A percentile compares a stretch with the other conserved stretches of the same genome.
These are phyloP conservation scores for Tympanoctomys barrerae DNA, from an alignment of 2,797 vertebrate genomes.

Conservation along the genomic window DNA sequence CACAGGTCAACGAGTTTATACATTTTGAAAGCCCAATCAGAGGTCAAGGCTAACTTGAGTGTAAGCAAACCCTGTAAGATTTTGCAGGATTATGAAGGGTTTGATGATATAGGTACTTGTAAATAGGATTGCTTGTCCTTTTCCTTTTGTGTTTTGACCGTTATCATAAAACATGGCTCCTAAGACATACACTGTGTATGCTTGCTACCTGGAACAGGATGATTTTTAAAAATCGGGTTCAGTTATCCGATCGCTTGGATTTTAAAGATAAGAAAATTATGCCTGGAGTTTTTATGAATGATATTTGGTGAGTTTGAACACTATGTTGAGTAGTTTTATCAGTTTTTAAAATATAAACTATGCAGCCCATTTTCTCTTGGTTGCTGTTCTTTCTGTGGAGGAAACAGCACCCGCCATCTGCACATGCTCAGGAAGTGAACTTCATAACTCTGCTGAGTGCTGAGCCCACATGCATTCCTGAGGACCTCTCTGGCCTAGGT, in stretches of 20 bases:
- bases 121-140: neutral
- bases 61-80: constrained; percentile 75
- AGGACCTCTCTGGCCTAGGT: neutral
- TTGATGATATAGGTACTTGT: constrained; percentile 54
- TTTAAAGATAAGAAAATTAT: constrained; percentile 20
- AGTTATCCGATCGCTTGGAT: neutral
- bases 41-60: constrained; percentile 78
- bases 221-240: constrained; percentile 14
- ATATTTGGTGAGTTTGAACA: neutral
- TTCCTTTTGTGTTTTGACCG: neutral
- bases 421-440: accelerated
- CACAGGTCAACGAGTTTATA: constrained; percentile 79
- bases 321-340: neutral
- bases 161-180: neutral
- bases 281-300: neutral
- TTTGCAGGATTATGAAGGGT: constrained; percentile 48
- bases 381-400: neutral
- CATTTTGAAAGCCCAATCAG: constrained; percentile 63
- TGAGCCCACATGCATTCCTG: neutral
- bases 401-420: neutral
- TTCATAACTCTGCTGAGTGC: neutral
- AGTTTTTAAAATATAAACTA: neutral
- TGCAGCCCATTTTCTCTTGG: neutral
- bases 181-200: neutral
- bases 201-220: neutral